These are phyloP conservation scores for Betta splendens DNA, from an alignment of 2,797 vertebrate species.

Conservation along the genomic window DNA sequence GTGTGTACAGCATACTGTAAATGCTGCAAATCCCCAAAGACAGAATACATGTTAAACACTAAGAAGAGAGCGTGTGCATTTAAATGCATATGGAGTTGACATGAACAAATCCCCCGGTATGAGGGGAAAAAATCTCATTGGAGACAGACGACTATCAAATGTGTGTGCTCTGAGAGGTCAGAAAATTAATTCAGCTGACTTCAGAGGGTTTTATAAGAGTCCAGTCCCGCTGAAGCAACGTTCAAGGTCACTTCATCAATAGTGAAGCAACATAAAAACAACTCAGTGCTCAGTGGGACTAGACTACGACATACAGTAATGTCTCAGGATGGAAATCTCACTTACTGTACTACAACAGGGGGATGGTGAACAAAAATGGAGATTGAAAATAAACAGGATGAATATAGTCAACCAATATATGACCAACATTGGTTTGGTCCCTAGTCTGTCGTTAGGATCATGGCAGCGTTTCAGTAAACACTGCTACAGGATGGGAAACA, in stretches of 20 bases:
- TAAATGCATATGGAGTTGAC: slow-evolving; percentile 24
- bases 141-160: slow-evolving; percentile 20
- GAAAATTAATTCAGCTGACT: slow-evolving; percentile 13
- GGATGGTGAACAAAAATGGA: no score
- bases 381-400: no score
- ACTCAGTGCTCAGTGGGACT: background rate
- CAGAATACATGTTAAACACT: slow-evolving; percentile 6
- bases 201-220: slow-evolving; percentile 3
- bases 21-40: slow-evolving; percentile 24
- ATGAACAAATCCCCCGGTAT: slow-evolving; percentile 12
- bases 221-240: slow-evolving; percentile 1
- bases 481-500: no score
- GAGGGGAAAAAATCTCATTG: slow-evolving; percentile 38
- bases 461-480: background rate
- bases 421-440: no score
- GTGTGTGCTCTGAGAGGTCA: background rate
- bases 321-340: slow-evolving; percentile 39
- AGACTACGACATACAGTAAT: slow-evolving; percentile 3
- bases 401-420: no score
- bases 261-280: slow-evolving; percentile 9
- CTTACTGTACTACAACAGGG: no score
- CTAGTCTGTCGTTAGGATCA: no score
- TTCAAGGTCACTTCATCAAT: slow-evolving; percentile 31
- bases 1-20: no score
- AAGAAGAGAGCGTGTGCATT: slow-evolving; percentile 22